Percentiles rank a stretch among this genome's conserved stretches.
Evolutionary conservation across 1,140 invertebrate genomes (phyloP).

Genomic region (Brachionus sp.): DNA sequence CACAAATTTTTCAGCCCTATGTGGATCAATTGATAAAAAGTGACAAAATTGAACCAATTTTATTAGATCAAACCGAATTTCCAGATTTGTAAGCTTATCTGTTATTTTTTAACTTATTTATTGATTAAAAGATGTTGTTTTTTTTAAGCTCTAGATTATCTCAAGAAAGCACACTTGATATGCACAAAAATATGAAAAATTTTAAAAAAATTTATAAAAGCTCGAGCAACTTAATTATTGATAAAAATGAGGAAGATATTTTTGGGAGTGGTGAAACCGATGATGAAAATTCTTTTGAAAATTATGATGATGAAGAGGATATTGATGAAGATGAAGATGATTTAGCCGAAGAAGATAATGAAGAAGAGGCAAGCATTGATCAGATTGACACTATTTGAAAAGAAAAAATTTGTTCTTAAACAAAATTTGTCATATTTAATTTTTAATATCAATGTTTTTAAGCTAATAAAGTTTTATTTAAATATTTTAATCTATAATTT

Average conservation of each 20-base stretch:
- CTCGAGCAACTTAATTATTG: background rate
- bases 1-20: background rate
- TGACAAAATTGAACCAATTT: background rate
- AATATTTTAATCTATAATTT: too few species aligned
- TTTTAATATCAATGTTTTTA: too few species aligned
- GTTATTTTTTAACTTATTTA: background rate
- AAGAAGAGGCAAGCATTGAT: background rate
- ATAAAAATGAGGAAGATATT: slow-evolving; percentile 21
- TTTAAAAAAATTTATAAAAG: background rate
- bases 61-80: slow-evolving; percentile 8
- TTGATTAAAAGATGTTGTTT: background rate
- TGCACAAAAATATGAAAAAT: background rate
- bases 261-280: background rate
- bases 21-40: background rate
- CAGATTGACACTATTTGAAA: background rate
- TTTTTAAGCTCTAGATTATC: background rate
- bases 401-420: background rate
- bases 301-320: slow-evolving; percentile 30
- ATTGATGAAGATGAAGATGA: slow-evolving; percentile 31
- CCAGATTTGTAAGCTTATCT: background rate
- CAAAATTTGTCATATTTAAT: background rate
- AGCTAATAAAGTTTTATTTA: too few species aligned
- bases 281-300: slow-evolving; percentile 38
- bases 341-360: slow-evolving; percentile 14
- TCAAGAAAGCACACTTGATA: background rate